Percentiles rank a stretch among this genome's conserved stretches.
phyloP scores from a whole-genome alignment of 37 sponge, comb jelly and placozoan genomes.

The Theonella swinhoei region DNA sequence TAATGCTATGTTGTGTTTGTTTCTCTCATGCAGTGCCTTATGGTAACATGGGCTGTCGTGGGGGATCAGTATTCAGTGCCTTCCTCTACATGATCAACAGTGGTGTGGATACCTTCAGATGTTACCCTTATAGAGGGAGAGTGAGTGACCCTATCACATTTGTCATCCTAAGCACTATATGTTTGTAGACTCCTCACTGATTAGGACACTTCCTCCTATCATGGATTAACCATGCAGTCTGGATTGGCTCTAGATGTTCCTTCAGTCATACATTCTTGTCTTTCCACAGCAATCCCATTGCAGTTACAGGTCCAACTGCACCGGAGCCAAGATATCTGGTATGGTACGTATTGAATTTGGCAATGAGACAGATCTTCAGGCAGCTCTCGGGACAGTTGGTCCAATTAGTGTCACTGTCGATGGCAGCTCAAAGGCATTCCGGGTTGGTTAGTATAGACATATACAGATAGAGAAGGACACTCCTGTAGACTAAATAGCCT shows the following conservation, averaged over 20 bases:
- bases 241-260: too few relatives aligned
- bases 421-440: conserved; percentile 72
- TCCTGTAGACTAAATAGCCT: too few relatives aligned
- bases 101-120: conserved; percentile 35
- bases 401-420: conserved; percentile 84
- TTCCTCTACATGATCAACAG: conserved; percentile 60
- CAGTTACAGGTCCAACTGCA: background rate
- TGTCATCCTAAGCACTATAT: too few relatives aligned
- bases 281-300: background rate
- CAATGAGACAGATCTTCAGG: conserved; percentile 75
- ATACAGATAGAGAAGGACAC: too few relatives aligned
- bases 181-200: too few relatives aligned
- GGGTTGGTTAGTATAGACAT: too few relatives aligned
- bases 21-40: conserved; percentile 43
- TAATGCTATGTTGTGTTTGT: too few relatives aligned
- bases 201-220: too few relatives aligned
- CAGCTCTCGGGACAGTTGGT: conserved; percentile 83
- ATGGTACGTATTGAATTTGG: conserved; percentile 15
- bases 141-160: too few relatives aligned
- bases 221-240: too few relatives aligned
- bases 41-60: conserved; percentile 60
- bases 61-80: conserved; percentile 50
- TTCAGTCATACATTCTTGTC: too few relatives aligned
- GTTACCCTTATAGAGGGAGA: conserved; percentile 40
- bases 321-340: background rate